Evolutionary conservation across 1,140 invertebrate species (phyloP), one percentile per base, ranked within the genome.

Genomic region (Euura saliciscinereae): DNA sequence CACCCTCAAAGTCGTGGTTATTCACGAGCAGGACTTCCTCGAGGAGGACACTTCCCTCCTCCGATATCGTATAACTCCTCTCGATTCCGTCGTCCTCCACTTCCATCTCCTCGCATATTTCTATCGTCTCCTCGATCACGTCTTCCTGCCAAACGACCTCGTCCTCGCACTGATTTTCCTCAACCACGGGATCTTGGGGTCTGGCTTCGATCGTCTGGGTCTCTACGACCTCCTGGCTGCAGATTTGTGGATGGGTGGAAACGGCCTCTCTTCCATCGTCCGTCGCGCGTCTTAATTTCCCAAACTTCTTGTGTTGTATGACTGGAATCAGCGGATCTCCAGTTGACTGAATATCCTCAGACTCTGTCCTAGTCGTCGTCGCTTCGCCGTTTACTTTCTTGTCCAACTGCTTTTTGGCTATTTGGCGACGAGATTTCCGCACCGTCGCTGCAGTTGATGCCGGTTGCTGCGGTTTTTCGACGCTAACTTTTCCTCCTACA

Each of bases 21-120:
- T 83, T 78, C 44, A 83, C 65, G 3, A 84, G 43, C 44, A 84
- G 10, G n/a, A 85, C 79, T 75, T 86, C 77, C 44, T 85, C 82
- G 6, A 82, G 69, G 11, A 78, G 71, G 71, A 80, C 73, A 64
- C 75, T 77, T 4, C 71, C 68, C 13, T 76, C 73, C 44, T 80
- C 28, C 13, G 71, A 68, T 65, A 77, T 46, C 65, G 45, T 75
- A 45, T 78, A 81, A 45, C 68, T 75, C 13, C 10, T 42, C 13
- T 77, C 73, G 6, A 74, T 66, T 43, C 69, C 67, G 43, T 80
- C 76, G 43, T 68, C 78, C 71, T 84, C 82, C 1, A 86, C 79
- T 45, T 87, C 84, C 85, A 88, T 85, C 65, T 84, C 84, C 69
- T 86, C 85, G 44, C 84, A 87, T 46, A 87, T 84, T 68, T 68